Evolutionary conservation across 2,797 vertebrate species (phyloP), one percentile per base, ranked within the genome.

Genomic region (Cossypha caffra): DNA sequence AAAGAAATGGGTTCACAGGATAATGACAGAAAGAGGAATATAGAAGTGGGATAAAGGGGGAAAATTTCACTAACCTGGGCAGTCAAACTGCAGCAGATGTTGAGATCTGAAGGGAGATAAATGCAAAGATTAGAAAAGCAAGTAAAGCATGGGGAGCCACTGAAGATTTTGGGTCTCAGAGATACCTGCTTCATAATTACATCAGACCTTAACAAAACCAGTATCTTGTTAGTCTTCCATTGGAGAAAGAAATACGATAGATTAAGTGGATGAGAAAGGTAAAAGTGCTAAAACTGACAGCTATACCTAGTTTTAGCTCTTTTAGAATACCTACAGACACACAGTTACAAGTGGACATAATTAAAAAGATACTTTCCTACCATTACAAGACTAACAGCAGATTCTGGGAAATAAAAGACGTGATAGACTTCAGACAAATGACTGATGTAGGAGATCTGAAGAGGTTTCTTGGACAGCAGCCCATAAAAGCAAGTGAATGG

Each of bases 51-150:
- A 88, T 82, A 95, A 95, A 92, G 59, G 88, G 96, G 91, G 94
- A 91, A 94, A 96, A 84, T 55, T 68, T 95, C 97, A 98, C 97
- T 98, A 96, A 98, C 98, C 98, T 98, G 97, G 69, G 96, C 77
- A 97, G 93, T 95, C 96, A 98, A 97, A 97, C 81, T 97, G 97
- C 97, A 96, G 97, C 97, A 98, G 97, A 97, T 97, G 97, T 97
- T 96, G 98, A 97, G 88, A 98, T 98, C 97, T 98, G 97, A 97
- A 98, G 98, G 96, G 94, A 98, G 97, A 98, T 98, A 98, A 98
- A 98, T 97, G 97, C 95, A 98, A 97, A 97, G 96, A 97, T 98
- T 98, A 98, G 97, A 97, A 97, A 97, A 96, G 97, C 97, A 97
- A 97, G 96, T 95, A 96, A 93, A 98, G 97, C 90, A 97, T 4